Evolutionary conservation across 92 coral and sea anemone species (phyloP).

Genomic region (Epizoanthus scotinus): DNA sequence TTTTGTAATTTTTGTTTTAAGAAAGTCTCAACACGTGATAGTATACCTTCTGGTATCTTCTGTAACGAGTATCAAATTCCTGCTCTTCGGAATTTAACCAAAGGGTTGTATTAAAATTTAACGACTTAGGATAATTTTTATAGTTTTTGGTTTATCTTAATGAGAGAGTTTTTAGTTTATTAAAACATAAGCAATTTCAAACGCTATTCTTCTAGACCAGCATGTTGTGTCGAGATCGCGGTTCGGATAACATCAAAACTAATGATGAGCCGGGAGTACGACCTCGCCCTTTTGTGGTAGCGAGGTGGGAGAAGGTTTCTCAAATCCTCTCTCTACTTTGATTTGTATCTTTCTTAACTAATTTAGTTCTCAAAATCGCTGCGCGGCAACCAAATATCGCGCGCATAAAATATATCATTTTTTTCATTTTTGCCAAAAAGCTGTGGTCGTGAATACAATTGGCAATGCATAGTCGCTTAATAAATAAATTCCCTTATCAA

Average conservation of each 20-base stretch:
- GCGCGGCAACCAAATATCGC: constrained; percentile 20
- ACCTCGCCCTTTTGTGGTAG: constrained; percentile 32
- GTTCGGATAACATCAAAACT: constrained; percentile 27
- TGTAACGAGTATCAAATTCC: constrained; percentile 5
- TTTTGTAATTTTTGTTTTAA: background rate
- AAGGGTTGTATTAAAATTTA: constrained; percentile 81
- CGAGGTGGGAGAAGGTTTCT: constrained; percentile 2
- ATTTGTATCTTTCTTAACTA: constrained; percentile 28
- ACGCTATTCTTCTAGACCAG: constrained; percentile 56
- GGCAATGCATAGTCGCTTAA: constrained; percentile 27
- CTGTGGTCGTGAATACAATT: constrained; percentile 19
- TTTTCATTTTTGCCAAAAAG: constrained; percentile 19
- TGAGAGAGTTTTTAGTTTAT: constrained; percentile 79
- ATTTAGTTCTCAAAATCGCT: constrained; percentile 1
- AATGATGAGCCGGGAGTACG: constrained; percentile 18
- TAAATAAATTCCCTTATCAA: constrained; percentile 40
- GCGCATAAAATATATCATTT: background rate
- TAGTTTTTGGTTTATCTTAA: constrained; percentile 80
- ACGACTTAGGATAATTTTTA: constrained; percentile 63
- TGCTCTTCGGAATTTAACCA: constrained; percentile 84
- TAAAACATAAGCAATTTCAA: constrained; percentile 60
- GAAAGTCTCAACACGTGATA: constrained; percentile 25
- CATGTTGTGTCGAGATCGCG: constrained; percentile 41
- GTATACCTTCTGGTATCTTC: background rate
- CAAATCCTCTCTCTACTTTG: background rate